Conservation (phyloP, 53 echinoderm and acorn worm species). For the Apostichopus leukothele region DNA sequence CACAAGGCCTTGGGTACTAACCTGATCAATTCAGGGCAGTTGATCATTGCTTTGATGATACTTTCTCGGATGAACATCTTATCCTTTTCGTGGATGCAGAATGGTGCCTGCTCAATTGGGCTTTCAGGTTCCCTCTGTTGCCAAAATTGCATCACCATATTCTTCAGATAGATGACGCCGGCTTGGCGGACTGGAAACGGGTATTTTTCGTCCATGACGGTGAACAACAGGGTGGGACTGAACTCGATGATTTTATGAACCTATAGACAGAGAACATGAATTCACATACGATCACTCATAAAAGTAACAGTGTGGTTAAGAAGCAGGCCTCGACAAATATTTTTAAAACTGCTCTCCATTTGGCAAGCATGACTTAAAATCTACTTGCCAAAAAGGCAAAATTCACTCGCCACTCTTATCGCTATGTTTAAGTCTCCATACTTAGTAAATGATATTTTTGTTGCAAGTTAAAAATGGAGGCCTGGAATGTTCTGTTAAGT, state of each 20-base stretch:
- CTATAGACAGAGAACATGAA: constrained; percentile 42
- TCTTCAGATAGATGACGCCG: constrained; percentile 96
- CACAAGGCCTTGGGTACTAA: constrained; percentile 1
- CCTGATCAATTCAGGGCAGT: constrained; percentile 87
- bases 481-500: no score
- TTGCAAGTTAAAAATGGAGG: no score
- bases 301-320: no score
- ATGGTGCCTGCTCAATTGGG: constrained; percentile 78
- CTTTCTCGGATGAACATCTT: constrained; percentile 69
- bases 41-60: constrained; percentile 93
- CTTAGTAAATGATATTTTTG: no score
- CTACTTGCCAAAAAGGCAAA: no score
- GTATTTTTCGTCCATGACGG: constrained; percentile 74
- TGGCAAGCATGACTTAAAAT: no score
- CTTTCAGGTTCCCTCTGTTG: constrained; percentile 79
- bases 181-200: constrained; percentile 91
- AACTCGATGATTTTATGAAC: constrained; percentile 95
- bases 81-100: constrained; percentile 94
- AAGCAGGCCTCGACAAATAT: no score
- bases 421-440: no score
- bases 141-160: constrained; percentile 98
- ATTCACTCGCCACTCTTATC: no score
- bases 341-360: no score
- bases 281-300: not conserved
- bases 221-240: constrained; percentile 72